Evolutionary conservation across 2,888 invertebrate genomes (phyloP), one percentile per base, ranked within the genome.

Genomic region (Scrobipalpa atriplicella): DNA sequence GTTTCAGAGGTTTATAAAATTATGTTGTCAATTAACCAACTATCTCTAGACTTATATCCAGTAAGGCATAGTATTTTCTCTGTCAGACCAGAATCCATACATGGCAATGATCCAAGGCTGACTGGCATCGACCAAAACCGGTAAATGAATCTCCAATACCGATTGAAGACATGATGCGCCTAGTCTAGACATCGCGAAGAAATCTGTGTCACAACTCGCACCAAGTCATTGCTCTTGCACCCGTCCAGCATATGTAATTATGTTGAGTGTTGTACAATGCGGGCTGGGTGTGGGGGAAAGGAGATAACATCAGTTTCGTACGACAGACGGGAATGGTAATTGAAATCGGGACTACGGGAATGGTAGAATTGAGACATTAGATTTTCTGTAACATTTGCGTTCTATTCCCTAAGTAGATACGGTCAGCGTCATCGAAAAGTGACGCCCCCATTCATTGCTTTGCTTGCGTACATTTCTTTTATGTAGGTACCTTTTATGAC

Each of bases 131-230:
- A 58, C 38, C 16, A 9, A 58, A 58, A 58, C 36, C 38, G 58
- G 58, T 58, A 58, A 29, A 38, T 58, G 16, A 1, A 58, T 58
- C 36, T 58, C 36, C 29, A 36, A 9, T 16, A 56, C 29, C 38
- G 11, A 29, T 29, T 29, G 29, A n/a, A n/a, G 47, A 16, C 16
- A 29, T 5, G 29, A 29, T 54, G 6, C 41, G n/a, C 7, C 47
- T 9, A 54, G 67, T 69, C 69, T 69, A 69, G 69, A 69, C 69
- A 60, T 65, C 66, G 43, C 64, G 62, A 63, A n/a, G 64, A 66
- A 67, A 69, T 67, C 65, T 69, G 69, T 69, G 69, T 65, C 69
- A 67, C 6, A 18, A 6, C 10, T 65, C 69, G 65, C 6, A 18
- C 10, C 10, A 21, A 66, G 69, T 69, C 69, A 63, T 58, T 67